Evolutionary conservation across 2,797 vertebrate genomes (phyloP), one percentile per base, ranked within the genome.

Genomic region (Trachurus trachurus): DNA sequence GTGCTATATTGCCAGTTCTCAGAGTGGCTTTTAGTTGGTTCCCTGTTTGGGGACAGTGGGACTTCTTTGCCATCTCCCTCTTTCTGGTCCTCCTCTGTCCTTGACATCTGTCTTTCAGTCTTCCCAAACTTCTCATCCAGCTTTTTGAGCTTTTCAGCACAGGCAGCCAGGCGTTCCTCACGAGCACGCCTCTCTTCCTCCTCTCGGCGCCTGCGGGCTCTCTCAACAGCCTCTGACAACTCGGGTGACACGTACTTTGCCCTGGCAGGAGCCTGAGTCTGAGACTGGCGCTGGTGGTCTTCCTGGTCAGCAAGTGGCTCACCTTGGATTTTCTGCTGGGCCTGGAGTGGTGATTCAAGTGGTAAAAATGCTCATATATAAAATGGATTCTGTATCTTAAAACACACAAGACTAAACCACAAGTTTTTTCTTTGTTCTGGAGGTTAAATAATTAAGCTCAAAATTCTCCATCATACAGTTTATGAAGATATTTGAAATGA

Each of bases 131-230:
- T 96, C 90, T 99, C 97, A 76, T 99, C 98, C 63, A 99, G 95
- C 74, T 96, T 97, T 59, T 99, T 99, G n/a, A 99, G 96, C 74
- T 99, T 99, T 78, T 97, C 98, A 0, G 98, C 98, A 0, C 98
- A 99, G 37, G 98, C 98, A 0, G 98, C 98, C 82, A 99, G 91
- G 4, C 98, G 92, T 84, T 99, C 98, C 66, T 99, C 98, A 0
- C 98, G 96, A 4, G 96, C 97, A 0, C 97, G 95, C 1, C 98
- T 93, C 85, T 99, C 98, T 82, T 99, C 98, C 81, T 99, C 98
- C 66, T 99, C 98, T 0, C 98, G 94, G 1, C 98, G 95, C 52
- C 92, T 95, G 21, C 98, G 96, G 6, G 98, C 98, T 29, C 98
- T 94, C 73, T 99, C 98, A 0, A 99, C 98, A 0, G 98, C 98